phyloP scores from a whole-genome alignment of 2,797 vertebrate species.

The Crocidura indochinensis region DNA sequence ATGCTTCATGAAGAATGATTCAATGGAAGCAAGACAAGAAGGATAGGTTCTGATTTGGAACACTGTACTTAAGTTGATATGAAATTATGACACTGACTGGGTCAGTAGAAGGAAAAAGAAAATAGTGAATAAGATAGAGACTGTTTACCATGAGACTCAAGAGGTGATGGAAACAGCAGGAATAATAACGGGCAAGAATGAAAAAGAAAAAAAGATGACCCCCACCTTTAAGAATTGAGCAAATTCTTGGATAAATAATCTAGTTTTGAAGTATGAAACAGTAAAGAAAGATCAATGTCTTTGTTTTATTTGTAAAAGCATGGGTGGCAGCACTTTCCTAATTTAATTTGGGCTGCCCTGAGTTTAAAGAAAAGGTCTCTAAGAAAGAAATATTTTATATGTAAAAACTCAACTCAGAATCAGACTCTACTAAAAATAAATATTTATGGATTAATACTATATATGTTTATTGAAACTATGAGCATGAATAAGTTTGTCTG shows the following conservation, averaged over 20 bases:
- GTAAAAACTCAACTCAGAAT: conserved; percentile 21
- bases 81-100: neutral
- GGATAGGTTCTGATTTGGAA: neutral
- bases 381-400: neutral
- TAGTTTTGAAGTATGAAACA: neutral
- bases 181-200: neutral
- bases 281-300: neutral
- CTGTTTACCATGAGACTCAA: neutral
- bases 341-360: neutral
- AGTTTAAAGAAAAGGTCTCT: conserved; percentile 13
- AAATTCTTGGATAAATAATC: neutral
- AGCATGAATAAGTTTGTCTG: neutral
- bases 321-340: neutral
- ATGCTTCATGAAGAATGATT: neutral
- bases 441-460: neutral
- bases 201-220: neutral
- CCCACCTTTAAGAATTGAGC: neutral
- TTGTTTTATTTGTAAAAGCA: neutral
- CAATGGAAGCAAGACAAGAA: neutral
- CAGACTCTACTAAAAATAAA: neutral
- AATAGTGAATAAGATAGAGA: neutral
- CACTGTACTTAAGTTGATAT: neutral
- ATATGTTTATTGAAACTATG: conserved; percentile 8
- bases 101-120: neutral
- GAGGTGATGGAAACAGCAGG: neutral